phyloP scores from a whole-genome alignment of 2,113 vertebrate species.

The Oreochromis aureus region DNA sequence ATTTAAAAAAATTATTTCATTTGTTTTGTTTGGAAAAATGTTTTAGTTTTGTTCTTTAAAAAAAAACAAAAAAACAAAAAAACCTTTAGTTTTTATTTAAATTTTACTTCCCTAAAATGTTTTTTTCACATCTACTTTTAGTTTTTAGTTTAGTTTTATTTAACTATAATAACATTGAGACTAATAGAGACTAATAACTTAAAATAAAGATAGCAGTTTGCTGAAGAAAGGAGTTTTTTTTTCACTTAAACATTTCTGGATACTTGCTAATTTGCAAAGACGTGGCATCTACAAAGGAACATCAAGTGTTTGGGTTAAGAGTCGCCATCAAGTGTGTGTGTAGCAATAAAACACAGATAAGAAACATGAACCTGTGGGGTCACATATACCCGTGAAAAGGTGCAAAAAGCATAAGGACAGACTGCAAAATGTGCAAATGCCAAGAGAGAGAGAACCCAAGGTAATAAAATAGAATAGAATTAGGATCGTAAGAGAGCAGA shows the following conservation, averaged over 20 bases:
- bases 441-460: neutral
- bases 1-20: no score
- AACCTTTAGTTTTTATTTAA: no score
- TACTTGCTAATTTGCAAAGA: neutral
- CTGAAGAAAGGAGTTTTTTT: neutral
- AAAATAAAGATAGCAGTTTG: neutral
- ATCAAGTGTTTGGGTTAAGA: neutral
- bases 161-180: neutral
- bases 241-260: neutral
- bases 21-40: no score
- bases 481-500: neutral
- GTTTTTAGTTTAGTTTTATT: neutral
- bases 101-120: no score
- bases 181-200: accelerated
- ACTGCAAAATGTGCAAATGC: neutral
- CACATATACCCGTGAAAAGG: neutral
- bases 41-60: no score
- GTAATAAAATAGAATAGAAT: neutral
- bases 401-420: neutral
- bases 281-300: neutral
- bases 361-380: neutral
- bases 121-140: neutral
- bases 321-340: neutral
- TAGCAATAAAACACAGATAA: neutral
- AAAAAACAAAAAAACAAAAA: no score